Conservation (phyloP, 2,113 vertebrate genomes). For the Bos taurus region DNA sequence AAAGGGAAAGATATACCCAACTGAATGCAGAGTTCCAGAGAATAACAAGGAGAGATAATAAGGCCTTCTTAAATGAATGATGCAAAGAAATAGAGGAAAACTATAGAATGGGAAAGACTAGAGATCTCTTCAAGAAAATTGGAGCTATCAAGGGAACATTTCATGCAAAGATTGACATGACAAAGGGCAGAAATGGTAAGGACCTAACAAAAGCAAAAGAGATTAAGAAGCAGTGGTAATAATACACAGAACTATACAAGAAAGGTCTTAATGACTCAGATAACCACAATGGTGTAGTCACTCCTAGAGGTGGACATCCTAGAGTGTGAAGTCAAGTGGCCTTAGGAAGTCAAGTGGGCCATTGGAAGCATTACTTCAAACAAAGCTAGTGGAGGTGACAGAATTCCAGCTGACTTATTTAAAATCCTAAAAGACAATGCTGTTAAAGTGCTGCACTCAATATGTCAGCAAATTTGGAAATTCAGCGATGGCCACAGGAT, state of each 20-base stretch:
- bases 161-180: background rate
- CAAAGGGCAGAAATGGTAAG: background rate
- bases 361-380: background rate
- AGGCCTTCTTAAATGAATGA: background rate
- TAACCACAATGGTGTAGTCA: background rate
- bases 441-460: background rate
- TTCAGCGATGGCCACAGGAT: background rate
- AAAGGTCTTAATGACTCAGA: background rate
- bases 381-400: background rate
- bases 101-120: background rate
- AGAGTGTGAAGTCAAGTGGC: background rate
- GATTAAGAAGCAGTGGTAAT: background rate
- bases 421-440: background rate
- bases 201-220: background rate
- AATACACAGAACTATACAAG: background rate
- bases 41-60: background rate
- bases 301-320: background rate
- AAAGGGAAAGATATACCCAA: background rate
- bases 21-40: background rate
- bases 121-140: background rate
- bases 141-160: background rate
- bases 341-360: background rate
- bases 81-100: background rate
- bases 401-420: background rate
- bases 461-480: background rate